Percentiles rank a stretch among this genome's conserved stretches.
Conservation (phyloP, 2,797 vertebrate species). For the Trachops cirrhosus region DNA sequence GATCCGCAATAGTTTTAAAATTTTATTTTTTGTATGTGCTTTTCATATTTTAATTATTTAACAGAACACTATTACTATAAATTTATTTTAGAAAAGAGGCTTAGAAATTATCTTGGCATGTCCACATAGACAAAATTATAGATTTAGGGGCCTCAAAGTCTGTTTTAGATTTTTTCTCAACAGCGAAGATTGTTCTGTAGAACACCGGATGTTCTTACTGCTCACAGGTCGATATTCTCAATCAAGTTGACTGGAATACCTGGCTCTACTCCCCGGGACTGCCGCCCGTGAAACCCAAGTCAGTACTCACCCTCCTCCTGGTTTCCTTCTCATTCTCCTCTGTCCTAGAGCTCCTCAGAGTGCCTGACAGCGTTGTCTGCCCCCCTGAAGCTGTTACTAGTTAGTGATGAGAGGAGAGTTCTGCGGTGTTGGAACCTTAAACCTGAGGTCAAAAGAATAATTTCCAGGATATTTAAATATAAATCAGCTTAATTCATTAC, state of each 20-base stretch:
- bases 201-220: background rate
- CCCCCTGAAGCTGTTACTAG: background rate
- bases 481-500: background rate
- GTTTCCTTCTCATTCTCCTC: background rate
- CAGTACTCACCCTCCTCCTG: constrained; percentile 58
- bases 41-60: constrained; percentile 31
- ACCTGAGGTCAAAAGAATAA: background rate
- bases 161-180: background rate
- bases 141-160: background rate
- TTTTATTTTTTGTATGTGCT: background rate
- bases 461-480: background rate
- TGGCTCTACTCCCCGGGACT: constrained; percentile 96
- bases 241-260: constrained; percentile 94
- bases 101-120: background rate
- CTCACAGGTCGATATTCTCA: constrained; percentile 90
- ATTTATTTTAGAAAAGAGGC: background rate
- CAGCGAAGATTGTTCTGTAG: background rate
- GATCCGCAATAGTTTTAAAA: background rate
- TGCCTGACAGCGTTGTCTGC: background rate
- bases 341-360: background rate
- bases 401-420: background rate
- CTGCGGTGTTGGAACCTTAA: constrained; percentile 1
- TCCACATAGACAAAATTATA: background rate
- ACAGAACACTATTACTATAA: background rate
- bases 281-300: constrained; percentile 93